Base-by-base conservation (phyloP, 2,797 vertebrate species). In the Pantherophis alleghaniensis region DNA sequence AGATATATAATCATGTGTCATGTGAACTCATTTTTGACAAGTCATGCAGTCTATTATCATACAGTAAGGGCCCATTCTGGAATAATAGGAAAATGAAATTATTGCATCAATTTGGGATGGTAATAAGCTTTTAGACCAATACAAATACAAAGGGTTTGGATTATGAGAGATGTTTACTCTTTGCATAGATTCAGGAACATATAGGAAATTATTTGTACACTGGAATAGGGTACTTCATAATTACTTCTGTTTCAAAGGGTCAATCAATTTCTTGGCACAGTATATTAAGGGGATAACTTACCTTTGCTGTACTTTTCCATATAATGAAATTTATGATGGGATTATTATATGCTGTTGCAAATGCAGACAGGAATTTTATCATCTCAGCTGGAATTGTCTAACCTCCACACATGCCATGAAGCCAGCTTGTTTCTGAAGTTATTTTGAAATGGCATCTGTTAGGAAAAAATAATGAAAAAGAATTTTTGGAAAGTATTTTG, bases 81-180 rank as follows among this genome's bases (percentile, higher is more conserved):
- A 42, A 93, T 66, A 95, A 7, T 86, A 37, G 79, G 86, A 87
- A 94, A 53, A 32, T 79, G 69, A 96, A 94, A 16, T 1, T 53
- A 92, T 57, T 42, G 83, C 14, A 87, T 92, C 92, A 55, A 94
- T 93, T 60, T 59, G 95, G n/a, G 14, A 89, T 79, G 94, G 20
- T 89, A 93, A 95, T 18, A 1, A 42, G 88, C 57, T 93, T 12
- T 57, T 14, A 63, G 0, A 14, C 93, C 26, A 57, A 51, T 91
- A 57, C 37, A 42, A 32, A 32, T 83, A n/a, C 59, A 60, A 89
- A 61, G 53, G 18, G 28, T 20, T 47, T 89, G 69, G 63, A 79
- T 91, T 90, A 69, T 91, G 51, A 87, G 61, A 66, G n/a, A 89
- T 47, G 2, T 87, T 42, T 90, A 20, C 47, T 88, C 22, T 28